These are phyloP conservation scores for Phrynosoma blainvillii DNA, from an alignment of 2,113 vertebrate genomes.

Conservation along the genomic window DNA sequence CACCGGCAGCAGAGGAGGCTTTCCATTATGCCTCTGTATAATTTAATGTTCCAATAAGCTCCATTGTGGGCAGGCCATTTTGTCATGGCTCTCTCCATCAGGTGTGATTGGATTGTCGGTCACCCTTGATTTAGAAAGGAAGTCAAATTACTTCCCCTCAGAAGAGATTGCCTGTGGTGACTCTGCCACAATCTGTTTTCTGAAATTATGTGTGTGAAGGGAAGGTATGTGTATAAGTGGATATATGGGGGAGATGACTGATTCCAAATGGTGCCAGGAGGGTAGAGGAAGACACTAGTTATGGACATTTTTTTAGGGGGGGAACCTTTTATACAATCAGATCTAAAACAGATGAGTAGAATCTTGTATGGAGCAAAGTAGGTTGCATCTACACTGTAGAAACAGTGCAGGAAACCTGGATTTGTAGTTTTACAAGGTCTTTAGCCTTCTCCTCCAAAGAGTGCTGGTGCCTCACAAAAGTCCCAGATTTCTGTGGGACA, in stretches of 20 bases:
- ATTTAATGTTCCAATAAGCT: neutral
- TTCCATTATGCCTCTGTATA: too few species aligned
- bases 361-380: too few species aligned
- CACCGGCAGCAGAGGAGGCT: neutral
- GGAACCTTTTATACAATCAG: too few species aligned
- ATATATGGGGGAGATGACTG: neutral
- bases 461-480: too few species aligned
- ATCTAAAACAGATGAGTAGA: too few species aligned
- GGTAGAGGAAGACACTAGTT: neutral
- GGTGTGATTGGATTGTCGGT: neutral
- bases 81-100: neutral
- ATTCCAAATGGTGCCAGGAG: neutral
- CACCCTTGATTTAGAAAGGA: neutral
- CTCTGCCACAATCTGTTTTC: neutral
- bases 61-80: neutral
- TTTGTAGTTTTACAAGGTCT: too few species aligned
- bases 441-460: too few species aligned
- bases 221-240: too few species aligned
- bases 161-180: neutral
- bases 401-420: too few species aligned
- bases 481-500: too few species aligned
- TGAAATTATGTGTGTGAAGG: neutral
- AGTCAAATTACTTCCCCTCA: neutral
- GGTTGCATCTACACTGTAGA: too few species aligned
- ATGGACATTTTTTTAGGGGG: neutral